These are phyloP conservation scores for Trilocha varians DNA, from an alignment of 2,888 invertebrate genomes.

Conservation along the genomic window DNA sequence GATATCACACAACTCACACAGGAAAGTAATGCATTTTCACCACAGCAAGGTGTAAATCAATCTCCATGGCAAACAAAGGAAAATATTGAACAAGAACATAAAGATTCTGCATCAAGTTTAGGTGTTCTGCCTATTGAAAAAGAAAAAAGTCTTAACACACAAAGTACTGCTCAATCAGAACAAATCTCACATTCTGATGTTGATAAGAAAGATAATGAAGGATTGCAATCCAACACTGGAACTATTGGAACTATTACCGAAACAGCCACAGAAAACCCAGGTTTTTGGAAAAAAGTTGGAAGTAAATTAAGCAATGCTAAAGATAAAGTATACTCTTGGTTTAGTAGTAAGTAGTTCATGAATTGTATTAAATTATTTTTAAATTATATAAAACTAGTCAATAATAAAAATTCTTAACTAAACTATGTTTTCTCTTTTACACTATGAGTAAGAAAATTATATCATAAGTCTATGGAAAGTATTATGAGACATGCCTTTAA, in stretches of 20 bases:
- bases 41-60: slow-evolving; percentile 4
- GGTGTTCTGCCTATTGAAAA: slow-evolving; percentile 1
- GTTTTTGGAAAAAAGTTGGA: slow-evolving; percentile 73
- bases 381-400: background rate
- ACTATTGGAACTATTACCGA: slow-evolving; percentile 22
- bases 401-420: too few relatives aligned
- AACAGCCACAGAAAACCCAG: slow-evolving; percentile 42
- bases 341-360: slow-evolving; percentile 31
- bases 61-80: background rate
- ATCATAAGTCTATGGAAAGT: too few relatives aligned
- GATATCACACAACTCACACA: too few relatives aligned
- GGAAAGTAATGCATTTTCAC: slow-evolving; percentile 9
- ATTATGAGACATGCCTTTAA: too few relatives aligned
- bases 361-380: background rate
- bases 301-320: slow-evolving; percentile 66
- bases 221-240: slow-evolving; percentile 13
- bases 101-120: slow-evolving; percentile 2
- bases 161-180: background rate
- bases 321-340: slow-evolving; percentile 69
- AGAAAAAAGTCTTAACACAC: background rate
- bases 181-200: slow-evolving; percentile 5
- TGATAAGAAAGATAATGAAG: slow-evolving; percentile 4
- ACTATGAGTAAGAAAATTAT: too few relatives aligned
- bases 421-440: too few relatives aligned
- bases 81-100: slow-evolving; percentile 7